Evolutionary conservation across 2,113 vertebrate genomes (phyloP), one percentile per base, ranked within the genome.

Genomic region (Trichomycterus rosablanca): DNA sequence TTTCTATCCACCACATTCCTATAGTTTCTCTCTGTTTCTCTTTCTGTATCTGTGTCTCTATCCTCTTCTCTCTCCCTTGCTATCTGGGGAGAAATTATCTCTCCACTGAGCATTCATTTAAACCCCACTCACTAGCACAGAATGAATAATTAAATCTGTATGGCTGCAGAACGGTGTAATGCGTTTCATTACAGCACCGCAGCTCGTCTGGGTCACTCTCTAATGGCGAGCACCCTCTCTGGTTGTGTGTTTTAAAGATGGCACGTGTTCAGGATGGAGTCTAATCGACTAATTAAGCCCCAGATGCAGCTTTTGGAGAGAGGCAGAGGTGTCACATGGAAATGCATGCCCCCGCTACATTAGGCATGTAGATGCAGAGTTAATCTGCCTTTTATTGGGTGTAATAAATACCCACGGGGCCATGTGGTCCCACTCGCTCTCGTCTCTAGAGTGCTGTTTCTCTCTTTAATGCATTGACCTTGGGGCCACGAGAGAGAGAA

Each of bases 321-420:
- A 73, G 78, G 80, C 77, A 79, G 81, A 24, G 64, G 54, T 67
- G 64, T 63, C 61, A 46, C 51, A 52, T 61, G 56, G 54, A 67
- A 72, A 72, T 67, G 66, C 22, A 46, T 35, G 48, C 40, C 63
- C 80, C 75, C 75, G 71, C 77, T 83, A 80, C 87, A 88, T 88
- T 89, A 86, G 76, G 76, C 84, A 87, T 87, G 87, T 86, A 87
- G 87, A 89, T 88, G 84, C 77, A 78, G 74, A 79, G 82, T 87
- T 86, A 89, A 89, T 89, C 84, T 84, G 82, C 80, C 80, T 87
- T 89, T 89, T 88, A 89, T 89, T 87, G 84, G 81, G 83, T 83
- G 84, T 86, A 87, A 86, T 89, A 88, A 89, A 88, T 85, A 86
- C 82, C 79, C 83, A 82, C 78, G 81, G 84, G 83, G 82, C 78